Conservation (phyloP, 2,888 invertebrate genomes). For the Adela reaumurella region DNA sequence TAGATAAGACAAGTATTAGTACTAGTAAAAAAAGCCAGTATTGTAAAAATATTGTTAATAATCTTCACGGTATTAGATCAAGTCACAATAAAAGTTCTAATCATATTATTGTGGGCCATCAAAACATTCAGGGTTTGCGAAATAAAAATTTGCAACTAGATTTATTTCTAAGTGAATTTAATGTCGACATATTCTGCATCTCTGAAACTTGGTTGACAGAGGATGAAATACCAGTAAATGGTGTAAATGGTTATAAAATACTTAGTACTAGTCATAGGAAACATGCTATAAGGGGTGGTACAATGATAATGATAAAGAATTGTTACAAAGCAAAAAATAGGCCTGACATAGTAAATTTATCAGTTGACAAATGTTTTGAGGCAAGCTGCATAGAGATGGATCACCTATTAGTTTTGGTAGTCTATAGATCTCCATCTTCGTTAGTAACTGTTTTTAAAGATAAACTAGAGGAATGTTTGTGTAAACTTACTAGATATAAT, state of each 20-base stretch:
- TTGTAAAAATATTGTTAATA: too few relatives aligned
- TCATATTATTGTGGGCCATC: too few relatives aligned
- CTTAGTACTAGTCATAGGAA: slow-evolving; percentile 1
- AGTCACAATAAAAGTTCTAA: too few relatives aligned
- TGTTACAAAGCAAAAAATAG: not conserved
- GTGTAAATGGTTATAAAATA: slow-evolving; percentile 2
- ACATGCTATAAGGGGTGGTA: slow-evolving; percentile 1
- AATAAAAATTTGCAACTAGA: not conserved
- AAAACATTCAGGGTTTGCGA: slow-evolving; percentile 2
- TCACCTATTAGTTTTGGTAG: not conserved
- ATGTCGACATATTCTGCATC: slow-evolving; percentile 3
- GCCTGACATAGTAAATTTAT: not conserved
- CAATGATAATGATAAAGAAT: slow-evolving; percentile 1
- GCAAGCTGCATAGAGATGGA: not conserved
- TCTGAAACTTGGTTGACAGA: slow-evolving; percentile 2
- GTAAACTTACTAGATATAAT: not conserved
- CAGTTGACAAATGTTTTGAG: slow-evolving; percentile 1
- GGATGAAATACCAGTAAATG: not conserved
- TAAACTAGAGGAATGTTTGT: not conserved
- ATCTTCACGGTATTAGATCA: too few relatives aligned
- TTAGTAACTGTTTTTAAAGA: not conserved
- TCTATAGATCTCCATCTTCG: not conserved
- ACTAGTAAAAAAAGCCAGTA: too few relatives aligned
- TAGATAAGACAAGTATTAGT: too few relatives aligned
- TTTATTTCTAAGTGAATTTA: not conserved